A percentile compares a stretch with the other conserved stretches of the same genome.
Evolutionary conservation across 2,888 invertebrate genomes (phyloP).

Genomic region (Sussaba pulchella): DNA sequence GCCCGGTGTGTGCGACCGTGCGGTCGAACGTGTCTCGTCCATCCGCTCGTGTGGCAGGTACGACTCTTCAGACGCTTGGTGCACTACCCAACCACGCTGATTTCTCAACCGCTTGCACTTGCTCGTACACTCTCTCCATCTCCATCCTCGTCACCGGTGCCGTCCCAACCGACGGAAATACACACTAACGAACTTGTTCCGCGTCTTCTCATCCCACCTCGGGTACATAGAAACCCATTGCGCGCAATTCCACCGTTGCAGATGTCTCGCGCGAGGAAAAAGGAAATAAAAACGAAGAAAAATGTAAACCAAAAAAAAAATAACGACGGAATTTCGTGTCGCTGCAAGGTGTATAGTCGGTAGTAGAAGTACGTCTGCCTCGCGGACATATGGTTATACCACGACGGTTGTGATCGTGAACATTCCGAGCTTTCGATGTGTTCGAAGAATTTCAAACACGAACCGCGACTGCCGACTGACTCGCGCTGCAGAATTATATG

Average conservation of each 20-base stretch:
- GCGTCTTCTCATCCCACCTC: conserved; percentile 60
- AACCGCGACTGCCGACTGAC: conserved; percentile 46
- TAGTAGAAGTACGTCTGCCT: conserved; percentile 29
- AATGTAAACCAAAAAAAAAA: too few species aligned
- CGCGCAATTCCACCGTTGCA: conserved; percentile 43
- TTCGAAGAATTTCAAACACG: conserved; percentile 60
- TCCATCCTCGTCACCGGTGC: conserved; percentile 10
- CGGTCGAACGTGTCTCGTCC: conserved; percentile 54
- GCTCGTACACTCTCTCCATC: conserved; percentile 24
- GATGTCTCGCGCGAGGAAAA: conserved; percentile 56
- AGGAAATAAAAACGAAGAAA: too few species aligned
- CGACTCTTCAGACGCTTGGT: conserved; percentile 25
- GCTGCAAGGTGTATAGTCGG: conserved; percentile 54
- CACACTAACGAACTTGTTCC: conserved; percentile 66
- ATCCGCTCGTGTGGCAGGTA: conserved; percentile 58
- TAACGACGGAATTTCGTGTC: conserved; percentile 61
- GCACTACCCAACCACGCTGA: conserved; percentile 5
- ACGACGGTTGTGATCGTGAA: conserved; percentile 61
- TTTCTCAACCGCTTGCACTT: conserved; percentile 18
- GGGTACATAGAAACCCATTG: conserved; percentile 45
- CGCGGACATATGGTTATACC: conserved; percentile 10
- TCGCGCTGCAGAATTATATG: conserved; percentile 13
- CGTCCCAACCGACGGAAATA: conserved; percentile 53
- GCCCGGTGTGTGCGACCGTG: conserved; percentile 40
- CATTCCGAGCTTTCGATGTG: conserved; percentile 56